Evolutionary conservation across 2,113 vertebrate species (phyloP), one percentile per base, ranked within the genome.

Genomic region (Grantiella picta): DNA sequence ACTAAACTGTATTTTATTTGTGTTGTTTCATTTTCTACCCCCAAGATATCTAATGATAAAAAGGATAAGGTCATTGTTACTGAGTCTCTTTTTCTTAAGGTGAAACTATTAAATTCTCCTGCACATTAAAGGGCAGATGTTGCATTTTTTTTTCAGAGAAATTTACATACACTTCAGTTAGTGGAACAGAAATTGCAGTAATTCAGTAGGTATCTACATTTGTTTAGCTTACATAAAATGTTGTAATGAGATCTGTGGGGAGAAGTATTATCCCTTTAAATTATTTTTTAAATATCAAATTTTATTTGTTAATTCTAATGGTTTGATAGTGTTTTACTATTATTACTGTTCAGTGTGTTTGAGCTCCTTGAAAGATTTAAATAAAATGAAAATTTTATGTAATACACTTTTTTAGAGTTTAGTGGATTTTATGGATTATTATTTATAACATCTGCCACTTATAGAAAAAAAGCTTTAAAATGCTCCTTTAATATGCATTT

Each of bases 381-480:
- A 91, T 77, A 68, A 77, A 96, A 91, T 79, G 70, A 77, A 96
- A 95, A 86, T 95, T 97, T 98, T 97, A 98, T 97, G 93, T 91
- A 96, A 96, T 69, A 81, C 16, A 79, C 61, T 82, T 95, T 94
- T 94, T 97, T 89, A 92, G 90, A 98, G 97, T 97, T 97, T 95
- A 94, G 91, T 95, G 65, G 89, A 96, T 96, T 97, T 97, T 95
- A 85, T 85, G 42, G 85, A 94, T 98, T 97, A 96, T 97, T 98
- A 97, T 97, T 98, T 97, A 96, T 97, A 98, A 97, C 96, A 97
- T 97, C 97, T 98, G 97, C 91, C 92, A 97, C 95, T 97, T 97
- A 96, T 25, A 82, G 94, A 29, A 95, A 97, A 97, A 97, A 95
- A 84, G 61, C 69, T 92, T 97, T 97, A 91, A 95, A 97, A 96